Conservation (phyloP, 2,888 invertebrate genomes). For the Vanessa cardui region DNA sequence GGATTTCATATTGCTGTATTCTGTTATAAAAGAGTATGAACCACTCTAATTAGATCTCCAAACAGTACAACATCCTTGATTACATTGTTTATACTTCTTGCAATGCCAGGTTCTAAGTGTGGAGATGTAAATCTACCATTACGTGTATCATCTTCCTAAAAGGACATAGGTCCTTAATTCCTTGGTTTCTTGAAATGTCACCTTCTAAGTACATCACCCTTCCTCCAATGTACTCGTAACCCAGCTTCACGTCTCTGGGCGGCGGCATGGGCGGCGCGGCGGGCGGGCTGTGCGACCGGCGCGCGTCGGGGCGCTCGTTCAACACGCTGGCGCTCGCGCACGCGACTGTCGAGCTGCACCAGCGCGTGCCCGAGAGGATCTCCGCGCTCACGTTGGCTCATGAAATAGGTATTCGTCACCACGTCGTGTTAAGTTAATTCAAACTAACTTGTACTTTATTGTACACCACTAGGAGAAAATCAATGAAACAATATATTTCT, state of each 20-base stretch:
- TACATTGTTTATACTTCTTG: no score
- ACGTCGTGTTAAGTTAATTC: no score
- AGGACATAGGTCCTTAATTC: no score
- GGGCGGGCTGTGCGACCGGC: slow-evolving; percentile 78
- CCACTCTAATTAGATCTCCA: background rate
- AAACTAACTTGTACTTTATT: no score
- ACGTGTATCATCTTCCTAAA: no score
- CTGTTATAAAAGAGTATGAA: background rate
- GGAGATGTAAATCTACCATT: no score
- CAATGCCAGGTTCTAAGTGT: no score
- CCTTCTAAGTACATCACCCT: no score
- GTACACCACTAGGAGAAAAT: no score
- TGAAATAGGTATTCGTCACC: slow-evolving; percentile 63
- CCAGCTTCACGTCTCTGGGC: slow-evolving; percentile 75
- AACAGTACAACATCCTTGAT: no score
- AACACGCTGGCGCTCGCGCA: slow-evolving; percentile 78
- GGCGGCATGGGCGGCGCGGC: slow-evolving; percentile 70
- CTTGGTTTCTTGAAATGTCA: no score
- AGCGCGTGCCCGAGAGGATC: slow-evolving; percentile 73
- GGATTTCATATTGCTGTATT: background rate
- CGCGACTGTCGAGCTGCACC: slow-evolving; percentile 56
- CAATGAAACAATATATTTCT: no score
- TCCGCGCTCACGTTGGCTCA: slow-evolving; percentile 72
- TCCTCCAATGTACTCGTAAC: background rate
- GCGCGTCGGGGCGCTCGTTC: slow-evolving; percentile 70